Percentiles rank a stretch among this genome's conserved stretches.
Evolutionary conservation across 2,888 invertebrate genomes (phyloP).

Genomic region (Oligia strigilis): DNA sequence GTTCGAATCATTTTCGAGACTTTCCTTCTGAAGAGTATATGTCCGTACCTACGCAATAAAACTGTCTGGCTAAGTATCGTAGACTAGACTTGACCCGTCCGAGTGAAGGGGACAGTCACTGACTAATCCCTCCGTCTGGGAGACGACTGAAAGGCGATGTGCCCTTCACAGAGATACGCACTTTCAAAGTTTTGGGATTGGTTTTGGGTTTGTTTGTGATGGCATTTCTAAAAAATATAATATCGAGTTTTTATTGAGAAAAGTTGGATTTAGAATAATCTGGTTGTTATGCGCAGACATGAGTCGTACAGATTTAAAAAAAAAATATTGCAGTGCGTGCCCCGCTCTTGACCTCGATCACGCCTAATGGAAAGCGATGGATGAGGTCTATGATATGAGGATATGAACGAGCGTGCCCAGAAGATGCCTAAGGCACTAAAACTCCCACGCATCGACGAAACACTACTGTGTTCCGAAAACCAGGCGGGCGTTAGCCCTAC

Average conservation of each 20-base stretch:
- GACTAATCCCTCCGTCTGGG: conserved; percentile 48
- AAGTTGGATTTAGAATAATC: background rate
- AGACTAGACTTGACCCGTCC: conserved; percentile 32
- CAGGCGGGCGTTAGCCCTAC: too few relatives aligned
- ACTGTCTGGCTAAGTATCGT: conserved; percentile 39
- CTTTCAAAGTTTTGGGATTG: conserved; percentile 12
- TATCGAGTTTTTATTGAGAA: background rate
- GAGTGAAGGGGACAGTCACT: background rate
- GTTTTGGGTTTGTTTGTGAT: conserved; percentile 7
- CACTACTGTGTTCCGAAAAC: too few relatives aligned
- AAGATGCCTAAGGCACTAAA: too few relatives aligned
- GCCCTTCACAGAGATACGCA: conserved; percentile 43
- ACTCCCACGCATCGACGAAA: too few relatives aligned
- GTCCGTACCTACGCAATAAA: conserved; percentile 25
- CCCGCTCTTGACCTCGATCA: too few relatives aligned
- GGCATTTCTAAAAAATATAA: conserved; percentile 6
- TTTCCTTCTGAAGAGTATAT: conserved; percentile 3
- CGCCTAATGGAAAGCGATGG: too few relatives aligned
- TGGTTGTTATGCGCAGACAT: conserved; percentile 6
- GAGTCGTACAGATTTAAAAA: background rate
- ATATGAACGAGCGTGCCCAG: too few relatives aligned
- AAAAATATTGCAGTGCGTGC: too few relatives aligned
- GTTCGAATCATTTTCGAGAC: background rate
- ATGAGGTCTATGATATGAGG: too few relatives aligned
- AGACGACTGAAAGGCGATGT: background rate